phyloP scores from a whole-genome alignment of 37 sponge, comb jelly and placozoan species.

The Haliclona indistincta region DNA sequence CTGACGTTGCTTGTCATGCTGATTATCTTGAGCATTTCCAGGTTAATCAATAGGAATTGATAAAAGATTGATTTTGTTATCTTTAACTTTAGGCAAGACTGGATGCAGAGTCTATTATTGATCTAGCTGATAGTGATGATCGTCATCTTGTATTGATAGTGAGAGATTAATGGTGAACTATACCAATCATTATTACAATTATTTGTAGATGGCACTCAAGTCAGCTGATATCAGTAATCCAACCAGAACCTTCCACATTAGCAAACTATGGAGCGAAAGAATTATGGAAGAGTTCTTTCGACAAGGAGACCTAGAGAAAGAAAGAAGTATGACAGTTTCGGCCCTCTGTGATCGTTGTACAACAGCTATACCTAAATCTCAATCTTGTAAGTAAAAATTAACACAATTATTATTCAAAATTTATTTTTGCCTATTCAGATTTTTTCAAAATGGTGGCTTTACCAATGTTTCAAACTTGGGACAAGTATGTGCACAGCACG shows the following conservation, averaged over 20 bases:
- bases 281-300: slow-evolving; percentile 86
- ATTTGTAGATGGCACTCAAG: slow-evolving; percentile 66
- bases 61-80: too few relatives aligned
- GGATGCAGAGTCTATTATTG: slow-evolving; percentile 8
- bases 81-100: slow-evolving; percentile 42
- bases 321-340: slow-evolving; percentile 60
- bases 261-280: slow-evolving; percentile 62
- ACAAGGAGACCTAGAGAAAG: slow-evolving; percentile 73
- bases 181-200: not conserved
- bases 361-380: slow-evolving; percentile 53
- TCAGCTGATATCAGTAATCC: slow-evolving; percentile 85
- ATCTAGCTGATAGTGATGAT: slow-evolving; percentile 4
- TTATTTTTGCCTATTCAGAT: slow-evolving; percentile 12
- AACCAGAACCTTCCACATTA: slow-evolving; percentile 31
- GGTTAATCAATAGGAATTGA: too few relatives aligned
- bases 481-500: slow-evolving; percentile 22
- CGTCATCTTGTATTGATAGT: slow-evolving; percentile 43
- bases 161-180: not conserved
- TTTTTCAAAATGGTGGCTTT: slow-evolving; percentile 62
- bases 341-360: slow-evolving; percentile 63
- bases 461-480: slow-evolving; percentile 69
- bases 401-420: too few relatives aligned
- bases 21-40: slow-evolving; percentile 40
- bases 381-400: too few relatives aligned
- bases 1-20: slow-evolving; percentile 65